A percentile compares a stretch with the other conserved stretches of the same genome.
phyloP scores from a whole-genome alignment of 2,797 vertebrate species.

The Micromesistius poutassou region DNA sequence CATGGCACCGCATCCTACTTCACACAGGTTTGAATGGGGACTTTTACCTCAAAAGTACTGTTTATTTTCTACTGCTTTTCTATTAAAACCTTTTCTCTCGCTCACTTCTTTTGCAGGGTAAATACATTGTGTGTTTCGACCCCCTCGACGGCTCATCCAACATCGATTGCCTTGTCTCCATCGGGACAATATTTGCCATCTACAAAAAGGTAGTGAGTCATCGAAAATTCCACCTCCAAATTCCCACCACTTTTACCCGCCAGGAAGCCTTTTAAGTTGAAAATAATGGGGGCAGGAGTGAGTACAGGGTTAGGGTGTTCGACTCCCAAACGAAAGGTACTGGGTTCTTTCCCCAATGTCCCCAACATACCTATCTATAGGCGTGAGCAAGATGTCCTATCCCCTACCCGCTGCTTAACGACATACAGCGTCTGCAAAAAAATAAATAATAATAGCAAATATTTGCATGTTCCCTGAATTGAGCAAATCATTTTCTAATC shows the following conservation, averaged over 20 bases:
- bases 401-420: too few species aligned
- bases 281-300: background rate
- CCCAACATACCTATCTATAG: too few species aligned
- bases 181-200: constrained; percentile 87
- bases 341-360: too few species aligned
- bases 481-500: too few species aligned
- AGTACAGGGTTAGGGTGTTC: background rate
- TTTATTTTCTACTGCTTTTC: background rate
- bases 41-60: background rate
- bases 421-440: too few species aligned
- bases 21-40: background rate
- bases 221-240: background rate
- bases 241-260: background rate
- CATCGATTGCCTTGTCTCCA: constrained; percentile 86
- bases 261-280: background rate
- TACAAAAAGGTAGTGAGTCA: constrained; percentile 70
- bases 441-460: too few species aligned
- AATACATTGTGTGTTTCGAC: constrained; percentile 88
- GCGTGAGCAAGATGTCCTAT: too few species aligned
- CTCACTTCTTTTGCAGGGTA: constrained; percentile 69
- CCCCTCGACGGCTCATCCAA: constrained; percentile 88
- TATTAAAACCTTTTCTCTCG: background rate
- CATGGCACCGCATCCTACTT: background rate
- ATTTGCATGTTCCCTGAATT: too few species aligned
- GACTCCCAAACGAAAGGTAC: too few species aligned